Evolutionary conservation across 2,113 vertebrate genomes (phyloP).

Genomic region (Ictidomys tridecemlineatus): DNA sequence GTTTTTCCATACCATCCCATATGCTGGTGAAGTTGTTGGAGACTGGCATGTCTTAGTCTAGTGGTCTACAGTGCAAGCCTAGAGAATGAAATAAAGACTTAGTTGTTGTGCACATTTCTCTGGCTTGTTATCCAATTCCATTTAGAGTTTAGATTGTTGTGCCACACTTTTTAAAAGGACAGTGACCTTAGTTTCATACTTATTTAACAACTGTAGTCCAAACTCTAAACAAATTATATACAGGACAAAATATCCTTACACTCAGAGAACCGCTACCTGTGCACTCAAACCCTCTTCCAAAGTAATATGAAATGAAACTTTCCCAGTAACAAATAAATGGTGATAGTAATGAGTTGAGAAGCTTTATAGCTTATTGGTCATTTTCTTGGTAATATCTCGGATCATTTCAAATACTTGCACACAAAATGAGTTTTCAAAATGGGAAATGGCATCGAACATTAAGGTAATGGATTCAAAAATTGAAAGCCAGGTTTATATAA

Average conservation of each 20-base stretch:
- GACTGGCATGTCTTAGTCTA: not conserved
- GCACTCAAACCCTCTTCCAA: not conserved
- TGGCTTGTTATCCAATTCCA: not conserved
- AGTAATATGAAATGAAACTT: conserved; percentile 53
- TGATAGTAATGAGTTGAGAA: conserved; percentile 8
- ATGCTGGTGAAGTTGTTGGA: not conserved
- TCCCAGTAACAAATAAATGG: conserved; percentile 41
- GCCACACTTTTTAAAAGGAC: conserved; percentile 33
- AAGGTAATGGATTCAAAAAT: conserved; percentile 67
- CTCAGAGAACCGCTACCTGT: not conserved
- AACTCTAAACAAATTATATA: conserved; percentile 46
- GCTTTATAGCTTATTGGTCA: conserved; percentile 63
- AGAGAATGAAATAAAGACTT: conserved; percentile 1
- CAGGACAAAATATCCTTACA: not conserved
- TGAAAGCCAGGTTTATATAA: conserved; percentile 68
- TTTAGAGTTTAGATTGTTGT: not conserved
- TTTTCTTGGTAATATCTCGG: conserved; percentile 68
- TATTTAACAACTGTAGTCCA: conserved; percentile 17
- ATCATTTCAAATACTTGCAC: conserved; percentile 71
- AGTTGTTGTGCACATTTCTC: not conserved
- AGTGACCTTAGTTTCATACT: not conserved
- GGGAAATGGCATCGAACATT: conserved; percentile 68
- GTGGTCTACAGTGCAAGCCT: not conserved
- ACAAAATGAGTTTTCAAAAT: conserved; percentile 74
- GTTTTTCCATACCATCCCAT: not conserved